These are phyloP conservation scores for Polypedilum pembai DNA, from an alignment of 1,140 invertebrate genomes.

Conservation along the genomic window DNA sequence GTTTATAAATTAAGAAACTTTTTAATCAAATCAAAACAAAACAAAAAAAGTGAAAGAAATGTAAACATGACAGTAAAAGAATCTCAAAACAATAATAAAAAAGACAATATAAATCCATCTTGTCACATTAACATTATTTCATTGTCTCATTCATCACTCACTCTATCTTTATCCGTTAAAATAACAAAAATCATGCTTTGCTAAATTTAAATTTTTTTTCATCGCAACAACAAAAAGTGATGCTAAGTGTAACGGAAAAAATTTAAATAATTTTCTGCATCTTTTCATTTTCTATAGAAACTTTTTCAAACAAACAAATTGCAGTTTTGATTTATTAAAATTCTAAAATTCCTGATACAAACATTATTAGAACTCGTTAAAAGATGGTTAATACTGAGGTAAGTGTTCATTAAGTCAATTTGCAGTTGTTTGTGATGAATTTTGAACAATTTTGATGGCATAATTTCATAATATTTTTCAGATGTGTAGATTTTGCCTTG, in stretches of 20 bases:
- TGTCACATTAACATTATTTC: too few species aligned
- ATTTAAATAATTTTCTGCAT: neutral
- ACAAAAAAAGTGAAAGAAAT: too few species aligned
- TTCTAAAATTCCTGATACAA: neutral
- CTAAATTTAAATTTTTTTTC: neutral
- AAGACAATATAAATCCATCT: too few species aligned
- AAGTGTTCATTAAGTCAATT: neutral
- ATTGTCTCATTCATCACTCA: too few species aligned
- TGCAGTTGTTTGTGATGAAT: neutral
- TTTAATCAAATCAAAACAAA: too few species aligned
- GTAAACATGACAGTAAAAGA: too few species aligned
- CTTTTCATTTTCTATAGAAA: neutral
- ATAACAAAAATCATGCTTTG: too few species aligned
- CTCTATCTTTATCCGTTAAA: too few species aligned
- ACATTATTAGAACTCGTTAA: neutral
- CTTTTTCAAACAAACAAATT: constrained; percentile 7
- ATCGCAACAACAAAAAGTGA: neutral
- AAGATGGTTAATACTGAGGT: constrained; percentile 2
- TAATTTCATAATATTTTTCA: neutral
- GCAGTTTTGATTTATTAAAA: constrained; percentile 13
- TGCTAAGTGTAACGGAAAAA: neutral
- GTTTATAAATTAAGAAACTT: too few species aligned
- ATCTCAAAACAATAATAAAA: too few species aligned
- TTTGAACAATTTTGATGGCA: neutral
- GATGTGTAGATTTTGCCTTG: constrained; percentile 13